Percentiles rank a stretch among this genome's conserved stretches.
Evolutionary conservation across 1,140 invertebrate genomes (phyloP).

Genomic region (Cataglyphis hispanica): DNA sequence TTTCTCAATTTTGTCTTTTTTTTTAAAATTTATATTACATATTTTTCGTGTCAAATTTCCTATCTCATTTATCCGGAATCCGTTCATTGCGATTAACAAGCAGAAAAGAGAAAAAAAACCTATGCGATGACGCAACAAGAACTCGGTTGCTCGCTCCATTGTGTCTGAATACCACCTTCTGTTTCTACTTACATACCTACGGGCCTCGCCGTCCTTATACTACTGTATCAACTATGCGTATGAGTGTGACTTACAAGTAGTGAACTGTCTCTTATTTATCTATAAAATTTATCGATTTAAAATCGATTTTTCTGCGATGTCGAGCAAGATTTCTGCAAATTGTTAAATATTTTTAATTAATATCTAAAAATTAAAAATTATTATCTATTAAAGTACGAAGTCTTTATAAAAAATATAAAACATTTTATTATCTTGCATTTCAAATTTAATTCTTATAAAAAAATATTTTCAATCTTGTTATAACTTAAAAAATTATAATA

Average conservation of each 20-base stretch:
- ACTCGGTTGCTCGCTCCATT: constrained; percentile 48
- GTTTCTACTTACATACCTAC: constrained; percentile 49
- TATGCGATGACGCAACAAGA: constrained; percentile 50
- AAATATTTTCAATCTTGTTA: not conserved
- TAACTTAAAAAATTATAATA: not conserved
- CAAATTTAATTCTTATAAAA: not conserved
- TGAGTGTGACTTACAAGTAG: not conserved
- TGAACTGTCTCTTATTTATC: not conserved
- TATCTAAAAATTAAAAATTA: not conserved
- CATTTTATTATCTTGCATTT: not conserved
- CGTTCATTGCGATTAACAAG: constrained; percentile 44
- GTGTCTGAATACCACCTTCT: constrained; percentile 45
- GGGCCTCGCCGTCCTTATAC: constrained; percentile 20
- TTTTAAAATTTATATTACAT: not conserved
- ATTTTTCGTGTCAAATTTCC: constrained; percentile 32
- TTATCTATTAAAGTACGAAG: not conserved
- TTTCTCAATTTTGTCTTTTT: not conserved
- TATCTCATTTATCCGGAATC: constrained; percentile 46
- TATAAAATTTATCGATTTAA: not conserved
- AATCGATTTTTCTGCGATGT: not conserved
- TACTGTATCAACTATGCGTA: constrained; percentile 17
- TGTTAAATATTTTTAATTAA: no score
- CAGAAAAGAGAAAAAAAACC: constrained; percentile 60
- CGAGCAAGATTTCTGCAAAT: not conserved
- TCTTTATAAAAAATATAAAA: not conserved